Conservation (phyloP, 2,888 invertebrate species). For the Drosophila kuntzei region DNA sequence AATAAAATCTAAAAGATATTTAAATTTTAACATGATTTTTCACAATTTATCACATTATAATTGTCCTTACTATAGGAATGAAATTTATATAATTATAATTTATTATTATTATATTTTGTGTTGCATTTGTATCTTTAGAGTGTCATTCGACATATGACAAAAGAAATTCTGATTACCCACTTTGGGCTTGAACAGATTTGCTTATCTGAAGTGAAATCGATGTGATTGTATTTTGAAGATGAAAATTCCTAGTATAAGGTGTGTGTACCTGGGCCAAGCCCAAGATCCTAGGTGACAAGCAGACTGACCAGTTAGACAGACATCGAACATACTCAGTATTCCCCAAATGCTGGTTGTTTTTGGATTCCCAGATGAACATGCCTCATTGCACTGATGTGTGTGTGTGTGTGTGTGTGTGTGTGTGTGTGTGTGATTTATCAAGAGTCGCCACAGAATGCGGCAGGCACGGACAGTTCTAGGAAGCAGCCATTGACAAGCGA, state of each 20-base stretch:
- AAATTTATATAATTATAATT: too few relatives aligned
- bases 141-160: neutral
- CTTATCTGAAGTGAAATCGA: constrained; percentile 27
- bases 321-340: constrained; percentile 12
- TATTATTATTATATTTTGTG: neutral
- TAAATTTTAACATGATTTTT: too few relatives aligned
- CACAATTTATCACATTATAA: too few relatives aligned
- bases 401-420: constrained; percentile 1
- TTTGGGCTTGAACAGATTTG: constrained; percentile 3
- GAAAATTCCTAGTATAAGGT: constrained; percentile 23
- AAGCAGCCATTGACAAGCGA: constrained; percentile 57
- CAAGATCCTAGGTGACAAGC: constrained; percentile 32
- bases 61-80: too few relatives aligned
- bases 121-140: neutral
- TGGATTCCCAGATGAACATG: constrained; percentile 27
- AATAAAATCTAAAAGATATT: too few relatives aligned
- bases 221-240: constrained; percentile 21
- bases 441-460: constrained; percentile 33
- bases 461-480: constrained; percentile 60
- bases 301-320: constrained; percentile 21
- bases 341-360: constrained; percentile 24
- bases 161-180: neutral
- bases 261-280: constrained; percentile 33
- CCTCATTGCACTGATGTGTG: constrained; percentile 28
- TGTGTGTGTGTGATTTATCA: constrained; percentile 66